Conservation (phyloP, 2,888 invertebrate genomes). For the Ischnura elegans region DNA sequence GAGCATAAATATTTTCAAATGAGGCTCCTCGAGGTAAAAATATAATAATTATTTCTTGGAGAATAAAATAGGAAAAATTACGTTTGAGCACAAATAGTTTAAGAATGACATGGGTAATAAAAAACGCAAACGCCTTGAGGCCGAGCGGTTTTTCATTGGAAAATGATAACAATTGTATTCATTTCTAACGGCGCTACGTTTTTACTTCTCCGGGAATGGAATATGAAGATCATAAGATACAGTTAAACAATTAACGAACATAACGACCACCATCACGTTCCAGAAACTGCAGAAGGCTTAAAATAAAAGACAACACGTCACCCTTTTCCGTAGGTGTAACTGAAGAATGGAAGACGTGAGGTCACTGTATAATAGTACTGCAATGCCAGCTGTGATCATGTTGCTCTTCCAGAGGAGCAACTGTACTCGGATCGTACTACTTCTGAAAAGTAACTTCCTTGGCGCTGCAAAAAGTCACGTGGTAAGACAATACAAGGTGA, state of each 20-base stretch:
- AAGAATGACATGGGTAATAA: too few relatives aligned
- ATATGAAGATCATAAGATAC: too few relatives aligned
- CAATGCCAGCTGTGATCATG: slow-evolving; percentile 25
- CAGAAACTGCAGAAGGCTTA: not conserved
- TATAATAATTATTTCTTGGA: too few relatives aligned
- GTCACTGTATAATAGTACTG: not conserved
- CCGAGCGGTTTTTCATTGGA: too few relatives aligned
- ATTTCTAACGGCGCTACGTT: too few relatives aligned
- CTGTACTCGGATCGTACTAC: slow-evolving; percentile 30
- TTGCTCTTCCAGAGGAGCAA: not conserved
- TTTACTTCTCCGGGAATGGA: too few relatives aligned
- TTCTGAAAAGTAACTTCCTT: slow-evolving; percentile 6
- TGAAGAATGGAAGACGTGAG: not conserved
- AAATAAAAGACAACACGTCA: not conserved
- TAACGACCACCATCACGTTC: not conserved
- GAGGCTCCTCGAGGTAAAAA: too few relatives aligned
- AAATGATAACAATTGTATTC: too few relatives aligned
- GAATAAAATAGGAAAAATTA: too few relatives aligned
- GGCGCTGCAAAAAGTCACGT: slow-evolving; percentile 25
- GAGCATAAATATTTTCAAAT: too few relatives aligned
- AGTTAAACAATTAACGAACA: not conserved
- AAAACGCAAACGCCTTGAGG: too few relatives aligned
- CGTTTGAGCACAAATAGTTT: too few relatives aligned
- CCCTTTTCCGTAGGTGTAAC: not conserved
- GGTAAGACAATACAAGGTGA: not conserved